Evolutionary conservation across 2,888 invertebrate genomes (phyloP), one percentile per base, ranked within the genome.

Genomic region (Palloptera scutellata): DNA sequence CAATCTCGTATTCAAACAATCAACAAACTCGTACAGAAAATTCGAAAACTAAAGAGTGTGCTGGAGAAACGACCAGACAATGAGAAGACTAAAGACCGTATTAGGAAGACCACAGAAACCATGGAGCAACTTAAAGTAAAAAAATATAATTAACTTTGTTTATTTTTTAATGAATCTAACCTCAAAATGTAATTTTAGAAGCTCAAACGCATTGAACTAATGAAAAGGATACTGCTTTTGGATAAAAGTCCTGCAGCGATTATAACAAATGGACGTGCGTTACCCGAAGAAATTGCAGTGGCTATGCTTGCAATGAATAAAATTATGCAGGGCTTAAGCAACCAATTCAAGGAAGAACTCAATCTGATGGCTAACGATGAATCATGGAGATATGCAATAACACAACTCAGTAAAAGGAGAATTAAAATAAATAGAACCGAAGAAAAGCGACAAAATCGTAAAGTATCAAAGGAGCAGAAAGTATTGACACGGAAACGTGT

Each of bases 11-110:
- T 74, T 0, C 78, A 82, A 66, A 78, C 79, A 10, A 78, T 84
- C 51, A 79, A 81, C 42, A 83, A 83, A 71, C 66, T 83, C 15
- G 79, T 84, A 1, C 81, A 82, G 6, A 84, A 83, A 70, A 74
- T 83, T 51, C 75, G 81, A n/a, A 83, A 81, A 70, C 41, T 82
- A 0, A 83, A 83, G 68, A 30, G 67, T 17, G 65, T 76, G 2
- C 61, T 76, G 40, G 78, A 75, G 9, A 83, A 82, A 55, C 69
- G 78, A 1, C 78, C 82, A 0, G 77, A 79, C 0, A 71, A 78
- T 72, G 73, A 63, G 5, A 81, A 79, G 62, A 73, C 73, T 48
- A 78, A 78, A 41, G 74, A 76, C 6, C 80, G 80, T 0, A 64
- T 80, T 4, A 74, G 79, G 0, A 81, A 77, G 66, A 74, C 73